Base-by-base conservation (phyloP, 2,113 vertebrate species). In the Chloroceryle aenea region DNA sequence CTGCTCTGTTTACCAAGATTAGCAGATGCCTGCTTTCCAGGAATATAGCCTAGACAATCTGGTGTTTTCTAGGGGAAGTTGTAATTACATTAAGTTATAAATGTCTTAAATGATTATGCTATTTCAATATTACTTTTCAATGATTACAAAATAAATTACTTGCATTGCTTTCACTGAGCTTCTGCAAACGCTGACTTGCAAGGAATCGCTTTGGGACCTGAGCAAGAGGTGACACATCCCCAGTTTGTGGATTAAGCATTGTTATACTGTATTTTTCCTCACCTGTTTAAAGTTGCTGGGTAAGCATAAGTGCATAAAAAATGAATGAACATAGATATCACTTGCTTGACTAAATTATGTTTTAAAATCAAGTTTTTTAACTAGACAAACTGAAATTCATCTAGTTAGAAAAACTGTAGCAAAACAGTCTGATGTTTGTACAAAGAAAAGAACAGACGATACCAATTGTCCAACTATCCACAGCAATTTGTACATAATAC, bases 1-100 rank as follows among this genome's bases (percentile, higher is more conserved):
- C 56, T 3, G 5, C 68, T 93, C 72, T 90, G 76, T 93, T 96
- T 96, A 96, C 47, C 27, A 84, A 90, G 75, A 86, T 88, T 78
- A 95, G 79, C 87, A 94, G 95, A 92, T 95, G 85, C 61, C n/a
- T 93, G 80, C 79, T 93, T 95, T 94, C 90, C 68, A 96, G 90
- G 78, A 96, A 96, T 90, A 78, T 62, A 86, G 72, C 27, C 61
- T 86, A 89, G 76, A 67, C 72, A 96, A 90, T 95, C 68, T 90
- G 93, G 50, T 95, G 76, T 92, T 95, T 94, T 91, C 76, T 86
- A 89, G 43, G 50, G 55, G 38, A 96, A 93, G 43, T 17, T 87
- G 29, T 93, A 92, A 93, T 88, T 90, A 90, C 36, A 42, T 56
- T 80, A 91, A 72, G 42, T 81, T 92, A 86, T 86, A 86, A 94